Evolutionary conservation across 2,888 invertebrate genomes (phyloP).

Genomic region (Tiphia femorata): DNA sequence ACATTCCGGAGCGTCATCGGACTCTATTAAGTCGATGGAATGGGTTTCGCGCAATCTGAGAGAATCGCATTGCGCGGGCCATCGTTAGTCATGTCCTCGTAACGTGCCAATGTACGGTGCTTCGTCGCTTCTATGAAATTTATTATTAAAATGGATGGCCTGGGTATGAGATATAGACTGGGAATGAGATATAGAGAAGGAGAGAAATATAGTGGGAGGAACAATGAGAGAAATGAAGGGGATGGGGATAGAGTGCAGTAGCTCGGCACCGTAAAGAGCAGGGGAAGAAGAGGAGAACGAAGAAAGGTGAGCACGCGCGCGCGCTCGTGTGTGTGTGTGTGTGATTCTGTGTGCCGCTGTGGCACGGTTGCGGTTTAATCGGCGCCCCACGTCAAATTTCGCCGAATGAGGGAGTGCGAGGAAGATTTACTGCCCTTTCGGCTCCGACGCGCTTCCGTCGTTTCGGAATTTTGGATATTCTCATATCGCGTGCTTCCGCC

Average conservation of each 20-base stretch:
- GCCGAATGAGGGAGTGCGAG: not conserved
- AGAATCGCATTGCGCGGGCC: not conserved
- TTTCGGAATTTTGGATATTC: conserved; percentile 3
- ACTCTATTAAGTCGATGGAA: conserved; percentile 17
- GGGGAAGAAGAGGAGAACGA: too few relatives aligned
- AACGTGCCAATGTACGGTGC: not conserved
- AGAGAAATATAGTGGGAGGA: too few relatives aligned
- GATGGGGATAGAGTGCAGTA: too few relatives aligned
- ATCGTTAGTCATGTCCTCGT: conserved; percentile 1
- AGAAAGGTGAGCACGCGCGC: too few relatives aligned
- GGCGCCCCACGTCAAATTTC: conserved; percentile 1
- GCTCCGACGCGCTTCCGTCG: not conserved
- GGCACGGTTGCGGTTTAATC: conserved; percentile 12
- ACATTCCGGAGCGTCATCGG: conserved; percentile 29
- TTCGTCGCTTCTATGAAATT: not conserved
- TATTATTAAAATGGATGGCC: not conserved
- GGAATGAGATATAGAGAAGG: too few relatives aligned
- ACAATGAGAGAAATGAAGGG: too few relatives aligned
- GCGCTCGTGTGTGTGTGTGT: too few relatives aligned
- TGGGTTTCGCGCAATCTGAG: conserved; percentile 7
- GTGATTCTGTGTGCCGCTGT: too few relatives aligned
- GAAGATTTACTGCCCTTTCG: conserved; percentile 1
- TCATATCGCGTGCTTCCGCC: not conserved
- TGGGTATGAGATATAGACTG: not conserved
- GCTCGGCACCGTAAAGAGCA: too few relatives aligned